Conservation (phyloP, 2,888 invertebrate genomes). For the Drosophila eohydei region DNA sequence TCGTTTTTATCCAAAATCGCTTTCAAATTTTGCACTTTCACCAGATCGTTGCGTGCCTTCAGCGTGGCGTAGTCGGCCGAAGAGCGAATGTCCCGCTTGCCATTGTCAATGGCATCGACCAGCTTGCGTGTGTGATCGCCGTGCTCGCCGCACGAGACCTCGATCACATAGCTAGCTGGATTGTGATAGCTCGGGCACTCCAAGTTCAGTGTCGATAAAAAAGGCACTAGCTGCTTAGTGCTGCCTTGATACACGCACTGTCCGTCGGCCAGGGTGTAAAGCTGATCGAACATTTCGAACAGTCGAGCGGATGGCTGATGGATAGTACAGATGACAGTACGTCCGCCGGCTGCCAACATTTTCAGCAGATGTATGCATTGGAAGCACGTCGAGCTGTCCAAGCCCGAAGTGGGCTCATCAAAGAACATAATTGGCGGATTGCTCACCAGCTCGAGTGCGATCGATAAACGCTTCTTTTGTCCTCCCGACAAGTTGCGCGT, state of each 20-base stretch:
- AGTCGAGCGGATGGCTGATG: conserved; percentile 98
- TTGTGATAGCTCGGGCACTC: conserved; percentile 98
- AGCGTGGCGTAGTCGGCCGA: conserved; percentile 89
- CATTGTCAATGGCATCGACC: conserved; percentile 94
- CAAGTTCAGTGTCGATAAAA: conserved; percentile 91
- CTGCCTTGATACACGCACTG: conserved; percentile 98
- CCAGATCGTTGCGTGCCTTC: conserved; percentile 86
- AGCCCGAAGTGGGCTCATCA: conserved; percentile 97
- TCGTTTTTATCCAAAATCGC: conserved; percentile 87
- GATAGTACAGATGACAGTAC: conserved; percentile 96
- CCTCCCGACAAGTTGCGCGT: conserved; percentile 97
- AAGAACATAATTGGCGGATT: conserved; percentile 99
- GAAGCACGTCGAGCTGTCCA: conserved; percentile 98
- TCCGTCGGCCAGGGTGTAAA: conserved; percentile 97
- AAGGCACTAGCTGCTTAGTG: conserved; percentile 93
- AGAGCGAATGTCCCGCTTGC: conserved; percentile 91
- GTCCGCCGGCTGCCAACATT: conserved; percentile 94
- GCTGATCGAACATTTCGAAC: conserved; percentile 98
- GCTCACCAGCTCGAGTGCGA: conserved; percentile 96
- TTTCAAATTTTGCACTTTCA: conserved; percentile 86
- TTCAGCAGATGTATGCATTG: conserved; percentile 96
- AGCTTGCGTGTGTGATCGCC: conserved; percentile 94
- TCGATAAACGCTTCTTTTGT: conserved; percentile 97
- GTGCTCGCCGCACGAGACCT: conserved; percentile 98
- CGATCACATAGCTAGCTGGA: conserved; percentile 98